phyloP scores from a whole-genome alignment of 1,140 invertebrate genomes.

The Drosophila sechellia region DNA sequence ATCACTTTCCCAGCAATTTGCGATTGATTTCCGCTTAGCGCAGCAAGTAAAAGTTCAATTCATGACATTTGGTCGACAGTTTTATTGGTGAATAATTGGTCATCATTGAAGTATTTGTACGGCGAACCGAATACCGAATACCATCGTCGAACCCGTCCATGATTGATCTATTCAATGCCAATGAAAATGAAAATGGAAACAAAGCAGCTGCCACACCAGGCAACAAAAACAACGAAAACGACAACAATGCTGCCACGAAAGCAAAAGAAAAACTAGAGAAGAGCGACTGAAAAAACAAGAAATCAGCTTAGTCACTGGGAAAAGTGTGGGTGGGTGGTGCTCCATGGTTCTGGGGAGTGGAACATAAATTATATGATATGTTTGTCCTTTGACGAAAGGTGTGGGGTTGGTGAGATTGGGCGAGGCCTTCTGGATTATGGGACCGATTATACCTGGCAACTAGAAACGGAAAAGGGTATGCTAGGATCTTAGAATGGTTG shows the following conservation, averaged over 20 bases:
- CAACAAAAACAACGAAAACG: conserved; percentile 8
- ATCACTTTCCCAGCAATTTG: conserved; percentile 53
- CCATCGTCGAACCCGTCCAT: conserved; percentile 46
- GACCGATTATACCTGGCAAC: conserved; percentile 50
- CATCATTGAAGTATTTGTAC: conserved; percentile 78
- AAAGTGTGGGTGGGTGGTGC: conserved; percentile 10
- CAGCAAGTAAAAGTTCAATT: conserved; percentile 64
- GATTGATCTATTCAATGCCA: conserved; percentile 76
- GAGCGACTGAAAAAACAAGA: conserved; percentile 34
- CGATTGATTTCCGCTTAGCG: conserved; percentile 44
- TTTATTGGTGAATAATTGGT: conserved; percentile 82
- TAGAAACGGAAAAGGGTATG: conserved; percentile 16
- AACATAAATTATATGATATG: conserved; percentile 69
- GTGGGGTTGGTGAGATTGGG: conserved; percentile 34
- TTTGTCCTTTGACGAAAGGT: conserved; percentile 28
- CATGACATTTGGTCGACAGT: conserved; percentile 75
- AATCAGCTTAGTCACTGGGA: conserved; percentile 59
- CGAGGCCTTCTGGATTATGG: conserved; percentile 63
- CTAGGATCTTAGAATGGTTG: not conserved
- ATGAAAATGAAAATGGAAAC: conserved; percentile 74
- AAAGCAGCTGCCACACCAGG: conserved; percentile 65
- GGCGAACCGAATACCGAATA: conserved; percentile 37
- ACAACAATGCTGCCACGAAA: conserved; percentile 13
- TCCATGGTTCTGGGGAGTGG: conserved; percentile 17
- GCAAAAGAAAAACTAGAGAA: conserved; percentile 18